Percentiles rank a stretch among this genome's conserved stretches.
These are phyloP conservation scores for Zygothrica quintamaculata DNA, from an alignment of 2,888 invertebrate genomes.

Conservation along the genomic window DNA sequence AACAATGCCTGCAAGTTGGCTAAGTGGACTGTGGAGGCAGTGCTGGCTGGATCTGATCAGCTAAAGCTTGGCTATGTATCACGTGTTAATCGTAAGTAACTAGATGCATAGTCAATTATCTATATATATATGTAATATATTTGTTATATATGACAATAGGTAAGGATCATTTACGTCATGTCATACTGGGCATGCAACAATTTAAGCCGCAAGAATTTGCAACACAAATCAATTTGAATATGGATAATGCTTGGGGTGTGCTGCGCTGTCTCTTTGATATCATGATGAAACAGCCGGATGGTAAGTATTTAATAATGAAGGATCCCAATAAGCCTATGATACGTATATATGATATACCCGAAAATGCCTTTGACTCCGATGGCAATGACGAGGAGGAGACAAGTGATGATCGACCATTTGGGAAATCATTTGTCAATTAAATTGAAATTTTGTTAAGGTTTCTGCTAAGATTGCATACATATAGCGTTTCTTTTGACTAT, in stretches of 20 bases:
- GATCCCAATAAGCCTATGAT: slow-evolving; percentile 99
- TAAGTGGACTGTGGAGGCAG: slow-evolving; percentile 98
- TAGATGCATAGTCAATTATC: no score
- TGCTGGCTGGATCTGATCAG: slow-evolving; percentile 98
- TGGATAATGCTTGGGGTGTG: slow-evolving; percentile 99
- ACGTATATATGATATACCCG: slow-evolving; percentile 98
- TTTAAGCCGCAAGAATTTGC: slow-evolving; percentile 99
- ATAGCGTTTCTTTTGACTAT: no score
- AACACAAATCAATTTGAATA: slow-evolving; percentile 98
- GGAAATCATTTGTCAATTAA: slow-evolving; percentile 8
- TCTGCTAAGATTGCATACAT: slow-evolving; percentile 1
- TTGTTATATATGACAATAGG: slow-evolving; percentile 9
- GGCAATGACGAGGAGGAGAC: slow-evolving; percentile 64
- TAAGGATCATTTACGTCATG: slow-evolving; percentile 95
- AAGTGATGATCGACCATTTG: slow-evolving; percentile 43
- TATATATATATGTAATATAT: no score
- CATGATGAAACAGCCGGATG: slow-evolving; percentile 98
- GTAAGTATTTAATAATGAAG: slow-evolving; percentile 98
- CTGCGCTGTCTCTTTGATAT: slow-evolving; percentile 98
- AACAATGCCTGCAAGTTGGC: slow-evolving; percentile 99
- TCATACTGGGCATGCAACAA: slow-evolving; percentile 98
- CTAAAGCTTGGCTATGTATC: slow-evolving; percentile 99
- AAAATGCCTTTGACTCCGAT: slow-evolving; percentile 99
- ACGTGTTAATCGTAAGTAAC: slow-evolving; percentile 88
- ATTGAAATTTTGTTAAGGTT: neutral